phyloP scores from a whole-genome alignment of 2,113 vertebrate species.

The Pelecanoides urinatrix region DNA sequence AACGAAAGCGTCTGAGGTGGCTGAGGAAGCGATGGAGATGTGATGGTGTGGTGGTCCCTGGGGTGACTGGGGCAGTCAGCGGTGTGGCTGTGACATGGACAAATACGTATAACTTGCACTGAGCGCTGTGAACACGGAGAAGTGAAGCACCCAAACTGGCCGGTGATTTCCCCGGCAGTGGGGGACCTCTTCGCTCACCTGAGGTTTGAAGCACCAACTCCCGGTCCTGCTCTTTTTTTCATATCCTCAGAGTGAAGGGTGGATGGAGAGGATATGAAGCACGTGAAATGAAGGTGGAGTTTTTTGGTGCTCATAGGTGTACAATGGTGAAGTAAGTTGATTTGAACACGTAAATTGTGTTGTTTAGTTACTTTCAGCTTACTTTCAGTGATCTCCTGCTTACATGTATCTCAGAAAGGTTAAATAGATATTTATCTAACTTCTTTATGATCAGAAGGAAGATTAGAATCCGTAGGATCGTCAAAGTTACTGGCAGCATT shows the following conservation, averaged over 20 bases:
- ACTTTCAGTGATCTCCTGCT: background rate
- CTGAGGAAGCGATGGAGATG: background rate
- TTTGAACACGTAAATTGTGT: background rate
- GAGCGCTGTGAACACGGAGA: accelerated
- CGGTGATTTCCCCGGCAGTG: accelerated
- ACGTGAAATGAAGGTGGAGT: background rate
- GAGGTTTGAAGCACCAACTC: background rate
- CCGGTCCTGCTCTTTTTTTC: background rate
- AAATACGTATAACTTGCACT: background rate
- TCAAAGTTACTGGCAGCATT: background rate
- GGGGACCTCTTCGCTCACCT: background rate
- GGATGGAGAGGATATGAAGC: background rate
- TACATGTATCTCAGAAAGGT: background rate
- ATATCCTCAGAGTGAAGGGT: accelerated
- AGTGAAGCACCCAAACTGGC: background rate
- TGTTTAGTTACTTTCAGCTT: background rate
- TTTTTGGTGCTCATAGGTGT: background rate
- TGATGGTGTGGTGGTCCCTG: no score
- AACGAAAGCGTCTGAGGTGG: background rate
- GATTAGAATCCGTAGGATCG: background rate
- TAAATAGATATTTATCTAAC: background rate
- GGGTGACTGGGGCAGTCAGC: accelerated
- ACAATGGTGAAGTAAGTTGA: accelerated
- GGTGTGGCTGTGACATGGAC: background rate
- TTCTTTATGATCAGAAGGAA: background rate